Percentiles rank a stretch among this genome's conserved stretches.
Evolutionary conservation across 2,888 invertebrate species (phyloP).

Genomic region (Apodemia zela): DNA sequence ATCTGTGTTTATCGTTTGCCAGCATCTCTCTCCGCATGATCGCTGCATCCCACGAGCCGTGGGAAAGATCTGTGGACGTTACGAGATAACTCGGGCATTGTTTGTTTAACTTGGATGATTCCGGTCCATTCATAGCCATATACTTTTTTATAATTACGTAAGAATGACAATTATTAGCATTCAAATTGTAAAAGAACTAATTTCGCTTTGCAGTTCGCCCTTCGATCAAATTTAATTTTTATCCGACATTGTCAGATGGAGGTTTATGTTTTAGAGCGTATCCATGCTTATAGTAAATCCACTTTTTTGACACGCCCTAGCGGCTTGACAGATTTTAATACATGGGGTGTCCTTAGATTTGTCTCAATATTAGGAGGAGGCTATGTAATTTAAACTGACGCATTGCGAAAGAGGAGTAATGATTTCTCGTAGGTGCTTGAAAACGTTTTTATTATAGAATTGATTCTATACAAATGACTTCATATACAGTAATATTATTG

Average conservation of each 20-base stretch:
- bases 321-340: no score
- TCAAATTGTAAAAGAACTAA: background rate
- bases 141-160: background rate
- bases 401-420: no score
- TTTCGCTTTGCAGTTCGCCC: background rate
- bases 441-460: no score
- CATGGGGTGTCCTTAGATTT: no score
- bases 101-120: constrained; percentile 26
- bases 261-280: background rate
- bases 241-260: background rate
- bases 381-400: no score
- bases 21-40: background rate
- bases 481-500: no score
- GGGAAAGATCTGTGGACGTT: constrained; percentile 37
- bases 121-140: background rate
- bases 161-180: background rate
- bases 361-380: no score
- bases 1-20: background rate
- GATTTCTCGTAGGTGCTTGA: no score
- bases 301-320: no score
- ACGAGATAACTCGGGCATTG: constrained; percentile 35
- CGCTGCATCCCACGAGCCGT: constrained; percentile 38
- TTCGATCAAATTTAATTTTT: background rate
- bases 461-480: no score
- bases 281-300: no score